A percentile compares a stretch with the other conserved stretches of the same genome.
These are phyloP conservation scores for Halcyon smyrnensis DNA, from an alignment of 2,797 vertebrate species.

Conservation along the genomic window DNA sequence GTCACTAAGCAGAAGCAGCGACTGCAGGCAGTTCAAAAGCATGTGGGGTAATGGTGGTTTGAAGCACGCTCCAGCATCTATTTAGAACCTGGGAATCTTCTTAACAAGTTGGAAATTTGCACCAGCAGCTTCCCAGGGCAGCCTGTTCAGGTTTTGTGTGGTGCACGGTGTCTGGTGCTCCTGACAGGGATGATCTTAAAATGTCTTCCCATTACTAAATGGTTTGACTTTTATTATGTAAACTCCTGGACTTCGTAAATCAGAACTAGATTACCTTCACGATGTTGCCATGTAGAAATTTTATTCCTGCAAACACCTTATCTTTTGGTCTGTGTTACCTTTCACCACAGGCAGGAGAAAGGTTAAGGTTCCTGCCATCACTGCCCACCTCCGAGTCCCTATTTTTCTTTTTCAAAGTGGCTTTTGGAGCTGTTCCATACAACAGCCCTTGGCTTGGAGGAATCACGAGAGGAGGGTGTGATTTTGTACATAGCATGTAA, in stretches of 20 bases:
- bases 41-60: background rate
- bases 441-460: background rate
- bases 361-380: background rate
- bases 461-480: background rate
- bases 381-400: background rate
- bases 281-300: background rate
- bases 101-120: background rate
- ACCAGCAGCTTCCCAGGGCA: background rate
- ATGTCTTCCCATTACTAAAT: background rate
- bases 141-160: background rate
- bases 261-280: background rate
- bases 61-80: background rate
- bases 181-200: background rate
- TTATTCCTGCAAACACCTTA: background rate
- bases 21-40: background rate
- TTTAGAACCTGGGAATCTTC: background rate
- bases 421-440: background rate
- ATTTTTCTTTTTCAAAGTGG: background rate
- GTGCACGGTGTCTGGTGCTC: background rate
- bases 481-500: background rate
- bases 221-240: background rate
- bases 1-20: background rate
- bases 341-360: background rate
- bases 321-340: rapidly evolving
- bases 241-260: background rate